Base-by-base conservation (phyloP, 2,888 invertebrate genomes). In the Euzophera pinguis region DNA sequence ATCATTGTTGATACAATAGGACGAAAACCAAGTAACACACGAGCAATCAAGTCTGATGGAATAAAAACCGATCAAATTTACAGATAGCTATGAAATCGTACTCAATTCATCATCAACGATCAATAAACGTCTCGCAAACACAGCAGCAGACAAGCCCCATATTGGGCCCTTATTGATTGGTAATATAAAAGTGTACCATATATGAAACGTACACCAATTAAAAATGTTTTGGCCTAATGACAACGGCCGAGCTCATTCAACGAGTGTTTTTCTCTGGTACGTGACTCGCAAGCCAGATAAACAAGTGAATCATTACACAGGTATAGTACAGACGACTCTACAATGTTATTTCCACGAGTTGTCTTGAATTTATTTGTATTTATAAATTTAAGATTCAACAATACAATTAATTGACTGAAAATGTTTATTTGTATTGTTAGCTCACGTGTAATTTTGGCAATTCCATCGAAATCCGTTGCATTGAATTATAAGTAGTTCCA, bases 211-310 rank as follows among this genome's bases (percentile, higher is more conserved):
- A 45, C 45, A 45, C 45, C 45, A 45, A 45, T 45, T 45, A 45
- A 45, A 45, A 45, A 45, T 45, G 45, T 45, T 45, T 45, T 45
- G 45, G 45, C 45, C 45, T 45, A 45, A 45, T 45, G 45, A 45
- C 45, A 45, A 45, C 45, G 32, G n/a, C 45, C 32, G 45, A 37
- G 37, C 47, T 22, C 47, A 47, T 47, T 47, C 47, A 35, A 37
- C 35, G 22, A 37, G 47, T 37, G 47, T 37, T 37, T 47, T 48
- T 42, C 17, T 41, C 32, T 29, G 4, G 41, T 34, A 42, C 41
- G 48, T 48, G 38, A 22, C 22, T 10, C 32, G 41, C 32, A 42
- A 42, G 17, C 50, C 17, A 50, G 41, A 17, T 42, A 50, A 37
- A 42, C 34, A 50, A 17, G 51, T 51, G 51, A 51, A 43, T 51